These are phyloP conservation scores for Anguilla pacifica DNA, from an alignment of 2,797 vertebrate genomes.

Conservation along the genomic window DNA sequence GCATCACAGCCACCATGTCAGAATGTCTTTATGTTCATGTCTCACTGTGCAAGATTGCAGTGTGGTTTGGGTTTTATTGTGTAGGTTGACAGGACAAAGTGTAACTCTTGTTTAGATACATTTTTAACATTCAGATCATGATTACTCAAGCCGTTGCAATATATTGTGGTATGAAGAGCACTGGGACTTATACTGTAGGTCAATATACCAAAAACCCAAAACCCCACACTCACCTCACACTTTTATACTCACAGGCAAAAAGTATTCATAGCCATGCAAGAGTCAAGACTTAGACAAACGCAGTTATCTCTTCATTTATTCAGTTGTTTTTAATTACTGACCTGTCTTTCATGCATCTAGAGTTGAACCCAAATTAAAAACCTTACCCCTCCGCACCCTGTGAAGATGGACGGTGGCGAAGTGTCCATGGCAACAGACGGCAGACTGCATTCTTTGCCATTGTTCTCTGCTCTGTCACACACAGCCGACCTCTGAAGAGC, in stretches of 20 bases:
- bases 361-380: conserved; percentile 28
- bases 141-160: not conserved
- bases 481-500: too few species aligned
- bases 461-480: conserved; percentile 6
- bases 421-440: conserved; percentile 46
- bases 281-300: not conserved
- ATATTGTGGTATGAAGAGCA: not conserved
- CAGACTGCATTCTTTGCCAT: not conserved
- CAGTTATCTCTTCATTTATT: not conserved
- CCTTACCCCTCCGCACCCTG: not conserved
- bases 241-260: not conserved
- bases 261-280: not conserved
- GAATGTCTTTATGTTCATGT: not conserved
- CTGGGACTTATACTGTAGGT: conserved; percentile 16
- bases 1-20: not conserved
- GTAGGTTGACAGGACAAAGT: too few species aligned
- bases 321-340: not conserved
- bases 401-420: not conserved
- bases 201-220: not conserved
- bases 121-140: not conserved
- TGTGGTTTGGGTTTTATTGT: not conserved
- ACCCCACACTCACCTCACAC: not conserved
- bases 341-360: not conserved
- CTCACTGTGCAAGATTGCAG: too few species aligned
- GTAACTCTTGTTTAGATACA: not conserved